Evolutionary conservation across 2,888 invertebrate species (phyloP).

Genomic region (Orchestes rusci): DNA sequence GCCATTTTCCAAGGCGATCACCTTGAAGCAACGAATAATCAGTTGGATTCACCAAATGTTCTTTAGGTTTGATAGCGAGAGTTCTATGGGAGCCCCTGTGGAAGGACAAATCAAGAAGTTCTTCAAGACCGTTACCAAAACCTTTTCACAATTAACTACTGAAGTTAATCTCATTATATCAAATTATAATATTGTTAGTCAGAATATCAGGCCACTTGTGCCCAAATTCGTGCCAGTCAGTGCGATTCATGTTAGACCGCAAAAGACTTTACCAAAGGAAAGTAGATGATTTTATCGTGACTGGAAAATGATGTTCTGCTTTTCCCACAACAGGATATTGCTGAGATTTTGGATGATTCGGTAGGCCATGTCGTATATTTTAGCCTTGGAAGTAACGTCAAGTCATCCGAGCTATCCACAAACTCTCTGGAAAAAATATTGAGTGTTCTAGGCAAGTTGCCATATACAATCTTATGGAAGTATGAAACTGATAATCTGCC

Average conservation of each 20-base stretch:
- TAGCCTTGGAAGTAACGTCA: constrained; percentile 43
- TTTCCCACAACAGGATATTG: no score
- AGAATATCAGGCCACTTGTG: constrained; percentile 28
- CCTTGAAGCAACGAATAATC: constrained; percentile 33
- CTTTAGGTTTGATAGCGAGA: no score
- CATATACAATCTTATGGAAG: constrained; percentile 45
- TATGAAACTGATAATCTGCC: constrained; percentile 38
- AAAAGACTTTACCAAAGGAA: constrained; percentile 32
- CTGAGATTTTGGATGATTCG: constrained; percentile 37
- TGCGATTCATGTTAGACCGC: constrained; percentile 32
- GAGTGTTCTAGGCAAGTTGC: constrained; percentile 39
- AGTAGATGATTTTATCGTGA: constrained; percentile 12
- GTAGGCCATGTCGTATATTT: constrained; percentile 41
- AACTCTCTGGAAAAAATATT: constrained; percentile 35
- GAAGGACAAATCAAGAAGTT: constrained; percentile 27
- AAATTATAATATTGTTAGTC: constrained; percentile 30
- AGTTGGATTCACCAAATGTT: constrained; percentile 24
- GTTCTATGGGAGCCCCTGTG: no score
- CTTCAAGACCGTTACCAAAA: constrained; percentile 28
- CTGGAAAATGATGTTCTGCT: no score
- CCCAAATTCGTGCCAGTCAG: constrained; percentile 31
- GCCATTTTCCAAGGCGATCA: constrained; percentile 29
- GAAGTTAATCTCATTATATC: constrained; percentile 32
- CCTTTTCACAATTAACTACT: constrained; percentile 25
- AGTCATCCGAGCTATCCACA: constrained; percentile 35